These are phyloP conservation scores for Stenolophus ochropezus DNA, from an alignment of 2,888 invertebrate species.

Conservation along the genomic window DNA sequence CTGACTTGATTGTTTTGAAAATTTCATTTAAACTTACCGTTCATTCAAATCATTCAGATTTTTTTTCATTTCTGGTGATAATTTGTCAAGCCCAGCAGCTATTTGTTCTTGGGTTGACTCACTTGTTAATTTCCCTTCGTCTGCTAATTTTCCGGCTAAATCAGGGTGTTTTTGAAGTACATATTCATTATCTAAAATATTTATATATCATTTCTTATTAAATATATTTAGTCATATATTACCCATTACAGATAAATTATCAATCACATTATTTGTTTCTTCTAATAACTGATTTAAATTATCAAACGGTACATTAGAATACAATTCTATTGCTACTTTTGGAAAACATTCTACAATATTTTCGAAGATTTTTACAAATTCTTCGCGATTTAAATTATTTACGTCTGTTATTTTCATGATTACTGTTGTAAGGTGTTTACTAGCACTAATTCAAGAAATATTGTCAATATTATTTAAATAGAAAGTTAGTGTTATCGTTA, in stretches of 20 bases:
- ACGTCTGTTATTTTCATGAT: constrained; percentile 65
- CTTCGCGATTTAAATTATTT: constrained; percentile 74
- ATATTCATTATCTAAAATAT: constrained; percentile 75
- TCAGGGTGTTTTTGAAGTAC: constrained; percentile 80
- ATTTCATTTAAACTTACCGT: constrained; percentile 65
- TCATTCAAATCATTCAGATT: constrained; percentile 73
- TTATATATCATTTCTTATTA: too few relatives aligned
- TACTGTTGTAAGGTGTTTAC: neutral
- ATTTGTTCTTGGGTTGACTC: constrained; percentile 78
- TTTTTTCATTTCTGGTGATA: constrained; percentile 75
- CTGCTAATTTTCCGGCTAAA: constrained; percentile 77
- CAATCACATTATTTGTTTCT: constrained; percentile 76
- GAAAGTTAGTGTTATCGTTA: neutral
- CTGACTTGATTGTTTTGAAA: neutral
- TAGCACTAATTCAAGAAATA: neutral
- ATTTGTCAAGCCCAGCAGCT: constrained; percentile 75
- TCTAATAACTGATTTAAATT: constrained; percentile 73
- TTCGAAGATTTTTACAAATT: constrained; percentile 77
- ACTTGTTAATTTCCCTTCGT: constrained; percentile 75
- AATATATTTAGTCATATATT: too few relatives aligned
- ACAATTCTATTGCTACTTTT: constrained; percentile 74
- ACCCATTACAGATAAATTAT: constrained; percentile 75
- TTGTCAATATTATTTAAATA: neutral
- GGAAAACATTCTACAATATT: constrained; percentile 80
- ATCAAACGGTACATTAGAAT: constrained; percentile 75